Conservation (phyloP, 2,113 vertebrate species). For the Coreoperca whiteheadi region DNA sequence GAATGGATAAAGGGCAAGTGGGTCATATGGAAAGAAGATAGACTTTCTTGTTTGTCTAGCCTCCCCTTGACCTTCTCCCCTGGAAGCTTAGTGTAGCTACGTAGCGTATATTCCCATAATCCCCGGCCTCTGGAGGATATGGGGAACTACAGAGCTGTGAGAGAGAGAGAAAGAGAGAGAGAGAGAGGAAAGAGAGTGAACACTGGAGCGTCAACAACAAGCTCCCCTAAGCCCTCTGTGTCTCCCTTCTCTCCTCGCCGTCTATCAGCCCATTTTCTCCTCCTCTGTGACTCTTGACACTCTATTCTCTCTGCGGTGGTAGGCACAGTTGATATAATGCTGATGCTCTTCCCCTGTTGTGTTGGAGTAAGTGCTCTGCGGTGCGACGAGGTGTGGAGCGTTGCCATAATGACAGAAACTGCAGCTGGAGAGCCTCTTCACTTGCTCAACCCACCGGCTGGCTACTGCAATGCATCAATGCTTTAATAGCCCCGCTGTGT, state of each 20-base stretch:
- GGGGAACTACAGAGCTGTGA: conserved; percentile 36
- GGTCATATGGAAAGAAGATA: conserved; percentile 59
- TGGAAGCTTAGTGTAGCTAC: conserved; percentile 62
- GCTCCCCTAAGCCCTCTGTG: conserved; percentile 47
- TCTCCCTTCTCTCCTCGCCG: conserved; percentile 34
- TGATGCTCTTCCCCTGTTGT: conserved; percentile 67
- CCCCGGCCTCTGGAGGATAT: conserved; percentile 55
- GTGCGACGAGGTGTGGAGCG: conserved; percentile 69
- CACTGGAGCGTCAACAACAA: conserved; percentile 47
- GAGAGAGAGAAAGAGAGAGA: neutral
- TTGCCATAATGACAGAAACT: conserved; percentile 70
- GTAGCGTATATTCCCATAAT: conserved; percentile 69
- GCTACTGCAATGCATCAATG: conserved; percentile 70
- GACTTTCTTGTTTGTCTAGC: conserved; percentile 62
- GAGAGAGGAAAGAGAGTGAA: conserved; percentile 33
- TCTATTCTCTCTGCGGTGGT: conserved; percentile 60
- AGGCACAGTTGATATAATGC: conserved; percentile 65
- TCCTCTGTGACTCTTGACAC: conserved; percentile 68
- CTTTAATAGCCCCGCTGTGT: conserved; percentile 56
- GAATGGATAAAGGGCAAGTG: conserved; percentile 20
- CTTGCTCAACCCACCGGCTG: conserved; percentile 59
- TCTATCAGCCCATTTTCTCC: conserved; percentile 64
- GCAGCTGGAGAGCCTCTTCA: conserved; percentile 73
- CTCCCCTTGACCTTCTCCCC: conserved; percentile 72
- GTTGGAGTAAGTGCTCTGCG: conserved; percentile 72